These are phyloP conservation scores for Silurus glanis DNA, from an alignment of 2,113 vertebrate genomes.

Conservation along the genomic window DNA sequence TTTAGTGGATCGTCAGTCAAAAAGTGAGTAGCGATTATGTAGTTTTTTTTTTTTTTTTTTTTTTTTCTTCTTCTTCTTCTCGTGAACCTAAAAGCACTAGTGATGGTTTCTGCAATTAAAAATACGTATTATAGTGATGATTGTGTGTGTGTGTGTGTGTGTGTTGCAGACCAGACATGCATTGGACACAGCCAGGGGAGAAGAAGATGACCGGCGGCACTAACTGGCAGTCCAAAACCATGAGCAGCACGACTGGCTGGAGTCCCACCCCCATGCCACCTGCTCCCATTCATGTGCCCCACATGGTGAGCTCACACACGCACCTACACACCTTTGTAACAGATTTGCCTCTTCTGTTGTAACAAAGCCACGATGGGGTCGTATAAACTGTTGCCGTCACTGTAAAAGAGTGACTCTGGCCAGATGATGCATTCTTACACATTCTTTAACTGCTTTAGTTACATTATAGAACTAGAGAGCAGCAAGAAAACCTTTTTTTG, in stretches of 20 bases:
- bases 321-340: slow-evolving; percentile 10
- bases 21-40: slow-evolving; percentile 74
- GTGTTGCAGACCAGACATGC: slow-evolving; percentile 77
- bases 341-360: not conserved
- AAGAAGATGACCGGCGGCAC: slow-evolving; percentile 83
- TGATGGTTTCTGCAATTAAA: not conserved
- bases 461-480: not conserved
- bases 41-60: no score
- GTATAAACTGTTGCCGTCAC: not conserved
- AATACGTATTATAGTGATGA: not conserved
- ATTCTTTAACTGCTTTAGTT: not conserved
- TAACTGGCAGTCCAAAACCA: slow-evolving; percentile 90
- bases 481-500: not conserved
- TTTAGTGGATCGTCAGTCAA: slow-evolving; percentile 83
- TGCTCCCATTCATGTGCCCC: slow-evolving; percentile 75
- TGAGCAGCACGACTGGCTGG: slow-evolving; percentile 81
- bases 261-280: slow-evolving; percentile 74
- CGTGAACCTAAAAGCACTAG: not conserved
- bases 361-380: not conserved
- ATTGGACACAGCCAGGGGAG: slow-evolving; percentile 83
- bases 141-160: slow-evolving; percentile 6
- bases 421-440: not conserved
- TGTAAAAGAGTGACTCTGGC: not conserved
- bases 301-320: slow-evolving; percentile 75
- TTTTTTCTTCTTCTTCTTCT: not conserved